phyloP scores from a whole-genome alignment of 2,113 vertebrate genomes.

The Microcebus lehilahytsara region DNA sequence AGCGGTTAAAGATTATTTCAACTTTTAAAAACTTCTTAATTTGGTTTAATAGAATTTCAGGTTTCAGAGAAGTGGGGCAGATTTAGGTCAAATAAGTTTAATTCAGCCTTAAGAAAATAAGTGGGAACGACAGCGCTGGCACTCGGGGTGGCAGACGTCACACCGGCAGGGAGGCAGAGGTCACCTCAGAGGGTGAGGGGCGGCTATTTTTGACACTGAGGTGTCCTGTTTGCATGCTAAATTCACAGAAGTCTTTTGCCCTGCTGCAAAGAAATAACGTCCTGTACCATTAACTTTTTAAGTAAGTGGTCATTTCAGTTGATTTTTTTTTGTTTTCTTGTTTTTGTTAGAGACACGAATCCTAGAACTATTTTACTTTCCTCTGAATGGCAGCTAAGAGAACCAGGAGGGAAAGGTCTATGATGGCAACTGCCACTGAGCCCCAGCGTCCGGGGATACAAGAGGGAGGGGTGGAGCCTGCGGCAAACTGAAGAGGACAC shows the following conservation, averaged over 20 bases:
- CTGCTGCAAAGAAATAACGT: background rate
- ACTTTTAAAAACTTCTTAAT: slow-evolving; percentile 50
- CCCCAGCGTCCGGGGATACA: background rate
- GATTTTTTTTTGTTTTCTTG: background rate
- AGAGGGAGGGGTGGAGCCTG: background rate
- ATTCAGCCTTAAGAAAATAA: slow-evolving; percentile 49
- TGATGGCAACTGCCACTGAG: background rate
- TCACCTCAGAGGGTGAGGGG: accelerated
- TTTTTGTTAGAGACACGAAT: background rate
- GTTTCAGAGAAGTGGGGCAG: slow-evolving; percentile 56
- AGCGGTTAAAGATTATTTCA: slow-evolving; percentile 47
- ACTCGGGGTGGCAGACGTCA: background rate
- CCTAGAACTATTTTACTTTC: background rate
- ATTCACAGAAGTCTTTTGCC: background rate
- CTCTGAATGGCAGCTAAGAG: background rate
- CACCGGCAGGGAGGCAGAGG: background rate
- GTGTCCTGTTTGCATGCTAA: background rate
- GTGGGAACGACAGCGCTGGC: background rate
- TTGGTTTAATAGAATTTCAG: slow-evolving; percentile 65
- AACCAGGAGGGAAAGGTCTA: background rate
- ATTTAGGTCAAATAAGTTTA: slow-evolving; percentile 53
- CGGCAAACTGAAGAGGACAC: background rate
- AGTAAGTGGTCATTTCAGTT: background rate
- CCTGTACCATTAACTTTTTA: background rate
- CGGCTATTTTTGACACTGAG: background rate